These are phyloP conservation scores for Contarinia nasturtii DNA, from an alignment of 1,140 invertebrate genomes.

Conservation along the genomic window DNA sequence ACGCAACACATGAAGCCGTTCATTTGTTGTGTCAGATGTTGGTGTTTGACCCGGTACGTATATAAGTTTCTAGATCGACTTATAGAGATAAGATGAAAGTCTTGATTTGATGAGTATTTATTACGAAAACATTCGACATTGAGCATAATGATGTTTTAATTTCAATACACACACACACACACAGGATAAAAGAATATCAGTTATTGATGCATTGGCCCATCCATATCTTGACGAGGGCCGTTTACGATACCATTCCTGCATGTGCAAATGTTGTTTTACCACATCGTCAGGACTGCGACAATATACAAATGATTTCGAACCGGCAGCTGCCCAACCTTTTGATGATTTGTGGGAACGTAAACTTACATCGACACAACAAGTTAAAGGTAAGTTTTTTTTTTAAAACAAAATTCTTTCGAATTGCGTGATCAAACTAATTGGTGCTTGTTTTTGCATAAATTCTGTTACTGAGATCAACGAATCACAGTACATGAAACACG, in stretches of 20 bases:
- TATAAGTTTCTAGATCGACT: neutral
- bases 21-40: constrained; percentile 96
- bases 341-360: constrained; percentile 91
- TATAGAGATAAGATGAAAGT: neutral
- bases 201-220: constrained; percentile 85
- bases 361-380: constrained; percentile 76
- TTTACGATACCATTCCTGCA: constrained; percentile 96
- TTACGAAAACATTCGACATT: too few relatives aligned
- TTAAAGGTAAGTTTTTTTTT: constrained; percentile 59
- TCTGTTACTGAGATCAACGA: too few relatives aligned
- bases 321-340: constrained; percentile 69
- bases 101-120: too few relatives aligned
- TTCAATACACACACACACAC: constrained; percentile 8
- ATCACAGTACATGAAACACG: too few relatives aligned
- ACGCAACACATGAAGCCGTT: constrained; percentile 92
- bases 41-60: constrained; percentile 87
- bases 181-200: constrained; percentile 83
- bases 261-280: constrained; percentile 95
- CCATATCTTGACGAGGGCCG: constrained; percentile 95
- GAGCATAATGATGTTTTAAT: too few relatives aligned
- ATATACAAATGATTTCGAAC: constrained; percentile 87
- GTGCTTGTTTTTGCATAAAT: too few relatives aligned
- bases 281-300: constrained; percentile 52
- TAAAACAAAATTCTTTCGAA: neutral
- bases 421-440: too few relatives aligned